Percentiles rank a stretch among this genome's conserved stretches.
phyloP scores from a whole-genome alignment of 2,797 vertebrate genomes.

The Staurois parvus region DNA sequence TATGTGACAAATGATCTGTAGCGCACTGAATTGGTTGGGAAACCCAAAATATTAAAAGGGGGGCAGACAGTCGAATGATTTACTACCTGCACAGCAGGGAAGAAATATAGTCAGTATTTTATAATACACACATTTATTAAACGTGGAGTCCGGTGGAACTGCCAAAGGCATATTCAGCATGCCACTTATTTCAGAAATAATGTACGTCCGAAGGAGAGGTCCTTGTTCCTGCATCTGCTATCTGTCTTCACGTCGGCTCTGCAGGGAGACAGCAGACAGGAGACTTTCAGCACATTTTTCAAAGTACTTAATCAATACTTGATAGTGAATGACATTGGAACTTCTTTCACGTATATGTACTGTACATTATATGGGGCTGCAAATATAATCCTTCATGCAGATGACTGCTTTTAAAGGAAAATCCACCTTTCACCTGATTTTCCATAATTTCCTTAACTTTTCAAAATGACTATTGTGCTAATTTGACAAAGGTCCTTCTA shows the following conservation, averaged over 20 bases:
- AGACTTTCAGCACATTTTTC: conserved; percentile 46
- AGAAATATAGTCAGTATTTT: conserved; percentile 55
- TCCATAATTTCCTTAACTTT: too few species aligned
- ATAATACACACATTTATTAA: conserved; percentile 61
- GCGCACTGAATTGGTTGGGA: conserved; percentile 16
- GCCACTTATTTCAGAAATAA: conserved; percentile 61
- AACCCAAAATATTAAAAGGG: conserved; percentile 51
- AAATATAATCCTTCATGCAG: conserved; percentile 41
- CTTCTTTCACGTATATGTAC: conserved; percentile 52
- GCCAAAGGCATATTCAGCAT: conserved; percentile 58
- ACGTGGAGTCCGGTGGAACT: conserved; percentile 52
- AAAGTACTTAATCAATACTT: conserved; percentile 57
- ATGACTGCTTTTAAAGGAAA: background rate
- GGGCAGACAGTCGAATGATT: conserved; percentile 40
- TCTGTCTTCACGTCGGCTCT: conserved; percentile 54
- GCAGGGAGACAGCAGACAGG: conserved; percentile 51
- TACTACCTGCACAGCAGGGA: conserved; percentile 30
- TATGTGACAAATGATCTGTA: conserved; percentile 44
- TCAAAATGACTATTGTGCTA: too few species aligned
- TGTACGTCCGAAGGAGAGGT: conserved; percentile 53
- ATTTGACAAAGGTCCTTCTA: too few species aligned
- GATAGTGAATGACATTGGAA: conserved; percentile 46
- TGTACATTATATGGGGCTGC: conserved; percentile 24
- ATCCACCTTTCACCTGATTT: too few species aligned
- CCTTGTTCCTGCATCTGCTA: conserved; percentile 58